phyloP scores from a whole-genome alignment of 2,888 invertebrate species.

The Lasioglossum oenotherae region DNA sequence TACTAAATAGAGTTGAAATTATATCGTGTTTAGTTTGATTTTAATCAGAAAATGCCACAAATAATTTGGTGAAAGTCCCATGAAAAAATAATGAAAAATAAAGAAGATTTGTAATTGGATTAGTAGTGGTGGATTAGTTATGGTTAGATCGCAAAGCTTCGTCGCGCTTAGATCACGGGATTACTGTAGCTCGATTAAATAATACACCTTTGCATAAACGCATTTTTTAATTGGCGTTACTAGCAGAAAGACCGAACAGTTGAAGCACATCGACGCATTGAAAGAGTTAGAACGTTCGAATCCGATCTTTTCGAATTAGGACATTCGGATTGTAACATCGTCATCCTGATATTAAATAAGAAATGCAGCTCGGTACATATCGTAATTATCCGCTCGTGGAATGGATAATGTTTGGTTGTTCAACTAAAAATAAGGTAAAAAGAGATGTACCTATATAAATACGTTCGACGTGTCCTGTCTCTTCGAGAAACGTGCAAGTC shows the following conservation, averaged over 20 bases:
- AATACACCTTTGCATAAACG: neutral
- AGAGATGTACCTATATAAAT: slow-evolving; percentile 6
- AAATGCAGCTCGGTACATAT: slow-evolving; percentile 46
- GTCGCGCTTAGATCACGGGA: no score
- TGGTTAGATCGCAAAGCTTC: no score
- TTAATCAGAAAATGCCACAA: no score
- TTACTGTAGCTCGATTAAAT: neutral
- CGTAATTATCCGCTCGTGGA: slow-evolving; percentile 37
- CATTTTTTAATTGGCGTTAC: neutral
- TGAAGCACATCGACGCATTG: neutral
- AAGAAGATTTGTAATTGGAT: no score
- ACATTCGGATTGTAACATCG: slow-evolving; percentile 21
- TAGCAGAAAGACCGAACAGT: neutral
- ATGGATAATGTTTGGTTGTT: slow-evolving; percentile 31
- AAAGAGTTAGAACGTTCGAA: neutral
- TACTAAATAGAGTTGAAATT: no score
- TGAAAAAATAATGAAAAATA: no score
- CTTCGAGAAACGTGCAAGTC: neutral
- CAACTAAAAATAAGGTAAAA: neutral
- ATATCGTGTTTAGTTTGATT: no score
- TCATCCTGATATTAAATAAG: slow-evolving; percentile 6
- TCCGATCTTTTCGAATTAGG: slow-evolving; percentile 19
- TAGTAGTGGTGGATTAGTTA: no score
- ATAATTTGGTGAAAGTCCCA: no score
- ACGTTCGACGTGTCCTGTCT: neutral